Conservation (phyloP, 2,113 vertebrate genomes). For the Alexandromys fortis region DNA sequence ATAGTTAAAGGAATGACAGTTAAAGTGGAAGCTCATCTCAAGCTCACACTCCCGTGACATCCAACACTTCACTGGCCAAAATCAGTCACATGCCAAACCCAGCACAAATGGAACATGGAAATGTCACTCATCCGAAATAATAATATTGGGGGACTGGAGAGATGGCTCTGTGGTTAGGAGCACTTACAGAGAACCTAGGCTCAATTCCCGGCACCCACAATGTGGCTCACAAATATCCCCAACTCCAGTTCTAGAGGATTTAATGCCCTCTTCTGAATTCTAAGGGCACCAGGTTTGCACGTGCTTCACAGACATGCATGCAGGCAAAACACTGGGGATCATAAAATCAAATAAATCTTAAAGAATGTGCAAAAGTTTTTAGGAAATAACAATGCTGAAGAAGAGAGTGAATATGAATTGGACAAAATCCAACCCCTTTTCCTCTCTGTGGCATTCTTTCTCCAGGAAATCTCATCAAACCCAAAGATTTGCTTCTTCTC, state of each 20-base stretch:
- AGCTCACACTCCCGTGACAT: neutral
- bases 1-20: neutral
- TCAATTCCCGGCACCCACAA: neutral
- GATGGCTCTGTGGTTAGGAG: neutral
- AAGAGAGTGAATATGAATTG: neutral
- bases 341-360: neutral
- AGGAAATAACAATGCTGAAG: neutral
- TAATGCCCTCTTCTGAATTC: neutral
- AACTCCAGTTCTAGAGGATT: neutral
- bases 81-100: neutral
- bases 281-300: neutral
- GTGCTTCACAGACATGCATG: neutral
- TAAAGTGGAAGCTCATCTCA: neutral
- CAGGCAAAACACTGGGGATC: neutral
- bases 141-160: neutral
- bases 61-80: neutral
- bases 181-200: neutral
- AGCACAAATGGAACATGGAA: neutral
- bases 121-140: neutral
- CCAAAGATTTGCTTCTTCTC: conserved; percentile 5
- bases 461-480: neutral
- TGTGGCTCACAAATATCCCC: neutral
- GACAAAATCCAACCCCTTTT: neutral
- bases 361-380: neutral
- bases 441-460: neutral